phyloP scores from a whole-genome alignment of 2,113 vertebrate species.

The Coryphaenoides rupestris region DNA sequence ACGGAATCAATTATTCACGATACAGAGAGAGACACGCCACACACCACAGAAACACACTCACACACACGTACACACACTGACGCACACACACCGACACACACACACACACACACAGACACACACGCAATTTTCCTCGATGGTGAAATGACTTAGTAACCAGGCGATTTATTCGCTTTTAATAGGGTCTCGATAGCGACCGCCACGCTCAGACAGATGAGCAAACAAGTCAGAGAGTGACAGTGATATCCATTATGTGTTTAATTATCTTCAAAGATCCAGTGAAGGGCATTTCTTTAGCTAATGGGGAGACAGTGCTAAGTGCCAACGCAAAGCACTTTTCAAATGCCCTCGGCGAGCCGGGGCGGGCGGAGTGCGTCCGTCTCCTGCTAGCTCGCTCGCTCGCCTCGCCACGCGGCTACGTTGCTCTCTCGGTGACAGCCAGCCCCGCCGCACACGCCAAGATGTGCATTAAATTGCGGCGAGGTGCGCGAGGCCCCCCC shows the following conservation, averaged over 20 bases:
- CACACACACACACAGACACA: conserved; percentile 27
- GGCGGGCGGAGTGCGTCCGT: conserved; percentile 55
- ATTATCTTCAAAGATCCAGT: conserved; percentile 80
- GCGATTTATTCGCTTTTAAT: conserved; percentile 76
- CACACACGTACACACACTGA: not conserved
- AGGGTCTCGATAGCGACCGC: conserved; percentile 70
- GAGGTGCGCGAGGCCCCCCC: no score
- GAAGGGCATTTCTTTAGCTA: conserved; percentile 76
- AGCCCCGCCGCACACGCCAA: conserved; percentile 32
- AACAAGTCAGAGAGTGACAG: conserved; percentile 75
- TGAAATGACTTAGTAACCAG: conserved; percentile 75
- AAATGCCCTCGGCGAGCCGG: conserved; percentile 60
- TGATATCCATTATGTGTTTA: conserved; percentile 81
- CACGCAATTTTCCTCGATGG: conserved; percentile 63
- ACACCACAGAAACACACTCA: conserved; percentile 18
- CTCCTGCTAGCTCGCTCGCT: no score
- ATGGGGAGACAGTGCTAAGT: conserved; percentile 70
- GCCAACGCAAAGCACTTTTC: conserved; percentile 68
- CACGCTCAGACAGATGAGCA: conserved; percentile 74
- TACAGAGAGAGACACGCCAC: conserved; percentile 52
- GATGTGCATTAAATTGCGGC: conserved; percentile 59
- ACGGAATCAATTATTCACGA: conserved; percentile 70
- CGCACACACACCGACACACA: conserved; percentile 26
- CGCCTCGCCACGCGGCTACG: conserved; percentile 42
- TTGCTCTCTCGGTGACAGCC: conserved; percentile 59